These are phyloP conservation scores for Yasuhikotakia modesta DNA, from an alignment of 2,797 vertebrate genomes.

Conservation along the genomic window DNA sequence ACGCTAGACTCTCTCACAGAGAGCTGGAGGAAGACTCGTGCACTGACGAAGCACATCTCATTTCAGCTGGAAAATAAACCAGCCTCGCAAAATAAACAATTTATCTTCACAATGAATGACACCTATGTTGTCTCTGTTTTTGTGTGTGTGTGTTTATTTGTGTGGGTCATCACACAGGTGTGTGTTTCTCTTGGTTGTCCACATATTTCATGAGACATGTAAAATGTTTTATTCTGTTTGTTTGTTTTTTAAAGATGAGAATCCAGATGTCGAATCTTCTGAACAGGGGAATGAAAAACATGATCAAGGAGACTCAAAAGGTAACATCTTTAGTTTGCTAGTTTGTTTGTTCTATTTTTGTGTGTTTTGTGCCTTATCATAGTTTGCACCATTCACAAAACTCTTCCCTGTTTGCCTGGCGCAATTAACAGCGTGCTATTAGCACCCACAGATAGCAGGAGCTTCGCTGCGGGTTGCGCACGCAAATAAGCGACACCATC, in stretches of 20 bases:
- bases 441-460: neutral
- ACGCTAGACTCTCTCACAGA: neutral
- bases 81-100: constrained; percentile 29
- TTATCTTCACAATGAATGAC: constrained; percentile 24
- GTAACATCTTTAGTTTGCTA: constrained; percentile 1
- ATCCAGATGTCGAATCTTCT: neutral
- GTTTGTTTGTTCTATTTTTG: neutral
- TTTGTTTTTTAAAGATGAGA: constrained; percentile 26
- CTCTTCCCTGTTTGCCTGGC: neutral
- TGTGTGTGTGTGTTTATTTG: neutral
- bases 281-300: constrained; percentile 6
- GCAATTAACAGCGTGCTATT: neutral
- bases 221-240: constrained; percentile 22
- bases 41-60: constrained; percentile 18
- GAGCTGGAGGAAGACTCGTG: neutral
- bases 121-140: constrained; percentile 28
- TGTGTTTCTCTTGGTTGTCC: constrained; percentile 6
- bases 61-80: constrained; percentile 28
- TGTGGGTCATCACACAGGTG: neutral
- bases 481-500: neutral
- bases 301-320: constrained; percentile 12
- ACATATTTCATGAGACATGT: neutral
- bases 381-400: neutral
- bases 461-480: neutral
- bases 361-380: neutral